Evolutionary conservation across 2,888 invertebrate species (phyloP), one percentile per base, ranked within the genome.

Genomic region (Stenurella melanura): DNA sequence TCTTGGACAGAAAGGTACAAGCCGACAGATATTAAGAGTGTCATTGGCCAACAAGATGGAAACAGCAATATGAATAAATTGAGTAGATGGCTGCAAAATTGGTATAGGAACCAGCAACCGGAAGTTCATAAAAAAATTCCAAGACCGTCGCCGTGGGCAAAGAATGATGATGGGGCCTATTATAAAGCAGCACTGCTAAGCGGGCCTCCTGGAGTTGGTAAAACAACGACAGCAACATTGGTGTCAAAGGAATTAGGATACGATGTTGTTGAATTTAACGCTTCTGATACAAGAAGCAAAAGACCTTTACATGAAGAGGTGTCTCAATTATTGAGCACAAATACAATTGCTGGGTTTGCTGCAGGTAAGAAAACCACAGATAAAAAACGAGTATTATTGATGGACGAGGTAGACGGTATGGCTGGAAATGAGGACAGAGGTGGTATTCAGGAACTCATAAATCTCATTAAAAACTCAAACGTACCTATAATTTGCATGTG

Each of bases 381-480:
- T 0, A 93, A 93, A 82, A 96, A 96, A 85, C 97, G 97, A 87
- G 97, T 97, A 15, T 90, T 99, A 9, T 92, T 99, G n/a, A 99
- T 99, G 99, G 99, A 99, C 87, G 99, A 99, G 92, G 99, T 99
- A 0, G 99, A 99, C 87, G 99, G 99, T 10, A 99, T 99, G 98
- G 97, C 98, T 0, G 99, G 99, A 3, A 99, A 99, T 88, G 98
- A 99, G 89, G 99, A 99, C 89, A 93, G 99, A 83, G 99, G 99
- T 21, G 99, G 99, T 58, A 93, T 99, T 69, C 96, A 97, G 90
- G 99, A 99, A 90, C 90, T 99, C 61, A 98, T 99, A 76, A 91
- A 91, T 11, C 91, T 99, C 19, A 98, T 99, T 79, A 99, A 98
- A 90, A 91, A 92, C 0, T 92, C 97, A 0, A 95, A 94, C 18